Conservation (phyloP, 2,113 vertebrate genomes). For the Peromyscus leucopus region DNA sequence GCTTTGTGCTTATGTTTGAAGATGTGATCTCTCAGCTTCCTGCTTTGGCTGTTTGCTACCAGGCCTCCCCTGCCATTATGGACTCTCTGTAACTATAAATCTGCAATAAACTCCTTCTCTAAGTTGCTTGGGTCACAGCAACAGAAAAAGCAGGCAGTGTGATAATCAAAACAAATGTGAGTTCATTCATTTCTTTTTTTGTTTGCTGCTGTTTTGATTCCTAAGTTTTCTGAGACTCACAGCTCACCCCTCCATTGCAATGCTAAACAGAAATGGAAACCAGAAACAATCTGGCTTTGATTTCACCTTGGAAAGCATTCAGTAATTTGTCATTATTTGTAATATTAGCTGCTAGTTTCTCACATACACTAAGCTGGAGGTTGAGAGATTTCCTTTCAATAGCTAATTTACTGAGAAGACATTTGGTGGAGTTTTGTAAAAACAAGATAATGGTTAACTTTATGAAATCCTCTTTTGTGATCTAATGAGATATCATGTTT, state of each 20-base stretch:
- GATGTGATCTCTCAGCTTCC: not conserved
- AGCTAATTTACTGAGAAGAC: not conserved
- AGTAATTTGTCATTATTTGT: not conserved
- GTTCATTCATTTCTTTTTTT: not conserved
- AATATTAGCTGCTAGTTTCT: not conserved
- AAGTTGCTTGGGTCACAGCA: not conserved
- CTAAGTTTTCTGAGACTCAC: not conserved
- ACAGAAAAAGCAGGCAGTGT: not conserved
- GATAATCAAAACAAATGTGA: not conserved
- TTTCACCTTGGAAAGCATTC: not conserved
- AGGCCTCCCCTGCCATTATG: not conserved
- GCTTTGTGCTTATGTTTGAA: not conserved
- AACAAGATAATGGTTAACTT: not conserved
- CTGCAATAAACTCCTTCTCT: not conserved
- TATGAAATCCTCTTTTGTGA: not conserved
- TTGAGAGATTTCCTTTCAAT: not conserved
- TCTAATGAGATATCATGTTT: conserved; percentile 11
- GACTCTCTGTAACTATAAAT: not conserved
- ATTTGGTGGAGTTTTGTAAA: not conserved
- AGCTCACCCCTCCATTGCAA: not conserved
- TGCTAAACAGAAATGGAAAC: not conserved
- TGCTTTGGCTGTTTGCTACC: not conserved
- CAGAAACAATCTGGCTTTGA: not conserved
- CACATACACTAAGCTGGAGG: not conserved
- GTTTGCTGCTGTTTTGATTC: not conserved